phyloP scores from a whole-genome alignment of 2,797 vertebrate genomes.

The Macrochelys suwanniensis region DNA sequence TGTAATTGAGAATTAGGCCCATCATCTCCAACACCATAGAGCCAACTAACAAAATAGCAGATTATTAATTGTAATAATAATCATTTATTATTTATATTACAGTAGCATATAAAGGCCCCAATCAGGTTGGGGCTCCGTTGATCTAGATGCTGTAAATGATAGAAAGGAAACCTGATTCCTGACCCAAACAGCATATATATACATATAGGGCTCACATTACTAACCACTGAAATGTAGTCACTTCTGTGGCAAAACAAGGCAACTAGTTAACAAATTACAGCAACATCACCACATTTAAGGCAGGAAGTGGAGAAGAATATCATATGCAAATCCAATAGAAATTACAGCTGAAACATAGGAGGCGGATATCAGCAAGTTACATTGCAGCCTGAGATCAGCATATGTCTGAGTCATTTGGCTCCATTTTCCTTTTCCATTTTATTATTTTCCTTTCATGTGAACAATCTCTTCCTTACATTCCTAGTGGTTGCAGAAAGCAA shows the following conservation, averaged over 20 bases:
- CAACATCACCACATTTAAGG: background rate
- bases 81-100: no score
- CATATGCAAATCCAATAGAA: background rate
- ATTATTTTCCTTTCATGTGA: conserved; percentile 66
- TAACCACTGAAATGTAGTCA: background rate
- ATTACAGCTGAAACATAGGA: background rate
- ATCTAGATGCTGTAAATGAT: no score
- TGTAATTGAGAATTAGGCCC: background rate
- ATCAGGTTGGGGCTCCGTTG: background rate
- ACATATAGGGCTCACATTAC: background rate
- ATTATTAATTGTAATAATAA: background rate
- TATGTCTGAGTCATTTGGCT: conserved; percentile 7
- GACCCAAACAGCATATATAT: background rate
- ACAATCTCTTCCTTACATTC: conserved; percentile 47
- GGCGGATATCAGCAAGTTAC: background rate
- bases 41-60: background rate
- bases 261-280: background rate
- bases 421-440: conserved; percentile 63
- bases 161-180: no score
- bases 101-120: background rate
- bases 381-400: background rate
- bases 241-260: background rate
- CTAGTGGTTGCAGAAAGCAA: conserved; percentile 35
- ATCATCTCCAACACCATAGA: background rate
- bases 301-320: background rate